Base-by-base conservation (phyloP, 2,797 vertebrate species). In the Cossypha caffra region DNA sequence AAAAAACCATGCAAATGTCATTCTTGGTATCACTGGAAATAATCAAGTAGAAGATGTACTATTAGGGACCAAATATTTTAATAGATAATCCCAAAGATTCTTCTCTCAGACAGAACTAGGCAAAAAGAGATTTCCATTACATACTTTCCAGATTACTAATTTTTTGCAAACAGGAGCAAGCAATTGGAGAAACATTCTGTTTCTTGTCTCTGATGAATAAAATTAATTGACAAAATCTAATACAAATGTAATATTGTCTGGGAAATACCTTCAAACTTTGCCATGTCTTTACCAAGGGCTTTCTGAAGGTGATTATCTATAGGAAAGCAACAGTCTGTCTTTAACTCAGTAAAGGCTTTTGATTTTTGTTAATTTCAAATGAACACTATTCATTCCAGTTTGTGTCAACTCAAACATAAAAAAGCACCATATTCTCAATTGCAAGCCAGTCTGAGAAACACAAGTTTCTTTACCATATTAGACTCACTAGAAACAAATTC, bases 1-100 rank as follows among this genome's bases (percentile, higher is more conserved):
- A 63, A 42, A 73, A 29, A 2, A 0, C 0, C 0, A 3, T n/a
- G 20, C 18, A 91, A 76, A 57, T 38, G 6, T 31, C 2, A 43
- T 73, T 62, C 15, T 54, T 62, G 21, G 2, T 11, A 57, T 71
- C 14, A 55, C 31, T 71, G 48, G n/a, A 88, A 78, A 43, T n/a
- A 82, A 90, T 50, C 0, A 0, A 55, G 20, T 23, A 71, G 13
- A 54, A 79, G 6, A 47, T 31, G 7, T 47, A 43, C 11, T 86
- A 31, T 33, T 72, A 79, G 25, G 16, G 16, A 86, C 31, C 5
- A 85, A 61, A 74, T 3, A 59, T 13, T 33, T 90, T 67, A 47
- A 35, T 2, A 43, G 21, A 47, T 64, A 66, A 85, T 64, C 7
- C 16, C 24, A 24, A 71, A 84, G 17, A 54, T 10, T 78, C 3